phyloP scores from a whole-genome alignment of 2,888 invertebrate species.

The Ferrisia virgata region DNA sequence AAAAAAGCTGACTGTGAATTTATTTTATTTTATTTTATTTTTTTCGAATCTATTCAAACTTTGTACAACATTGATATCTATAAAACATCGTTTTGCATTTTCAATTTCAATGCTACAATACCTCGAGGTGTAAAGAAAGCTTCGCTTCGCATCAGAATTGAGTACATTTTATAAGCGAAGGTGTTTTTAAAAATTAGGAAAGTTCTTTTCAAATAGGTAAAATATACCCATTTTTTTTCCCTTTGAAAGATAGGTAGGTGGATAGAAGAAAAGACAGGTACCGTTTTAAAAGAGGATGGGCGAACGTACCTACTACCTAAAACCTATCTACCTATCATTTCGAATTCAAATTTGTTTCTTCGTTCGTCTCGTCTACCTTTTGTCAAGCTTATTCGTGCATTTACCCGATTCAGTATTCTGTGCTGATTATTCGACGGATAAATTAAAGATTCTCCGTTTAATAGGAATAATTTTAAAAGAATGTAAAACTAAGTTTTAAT shows the following conservation, averaged over 20 bases:
- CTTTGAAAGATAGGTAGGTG: neutral
- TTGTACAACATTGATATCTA: neutral
- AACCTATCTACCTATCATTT: too few species aligned
- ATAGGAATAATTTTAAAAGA: too few species aligned
- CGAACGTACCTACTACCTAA: too few species aligned
- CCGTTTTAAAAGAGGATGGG: too few species aligned
- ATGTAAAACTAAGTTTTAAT: too few species aligned
- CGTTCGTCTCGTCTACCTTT: too few species aligned
- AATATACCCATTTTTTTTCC: too few species aligned
- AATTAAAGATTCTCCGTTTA: too few species aligned
- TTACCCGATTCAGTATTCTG: neutral
- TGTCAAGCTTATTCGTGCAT: neutral
- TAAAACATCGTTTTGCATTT: neutral
- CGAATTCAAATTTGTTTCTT: too few species aligned
- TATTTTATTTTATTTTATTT: too few species aligned
- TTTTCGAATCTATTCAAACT: neutral
- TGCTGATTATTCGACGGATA: neutral
- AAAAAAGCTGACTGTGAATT: neutral
- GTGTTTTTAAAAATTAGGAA: neutral
- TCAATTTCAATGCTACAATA: neutral
- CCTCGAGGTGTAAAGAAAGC: neutral
- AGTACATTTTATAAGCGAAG: neutral
- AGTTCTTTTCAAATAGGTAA: neutral
- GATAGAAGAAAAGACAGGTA: neutral
- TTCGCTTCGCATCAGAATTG: neutral